phyloP scores from a whole-genome alignment of 2,113 vertebrate genomes.

The Gavialis gangeticus region DNA sequence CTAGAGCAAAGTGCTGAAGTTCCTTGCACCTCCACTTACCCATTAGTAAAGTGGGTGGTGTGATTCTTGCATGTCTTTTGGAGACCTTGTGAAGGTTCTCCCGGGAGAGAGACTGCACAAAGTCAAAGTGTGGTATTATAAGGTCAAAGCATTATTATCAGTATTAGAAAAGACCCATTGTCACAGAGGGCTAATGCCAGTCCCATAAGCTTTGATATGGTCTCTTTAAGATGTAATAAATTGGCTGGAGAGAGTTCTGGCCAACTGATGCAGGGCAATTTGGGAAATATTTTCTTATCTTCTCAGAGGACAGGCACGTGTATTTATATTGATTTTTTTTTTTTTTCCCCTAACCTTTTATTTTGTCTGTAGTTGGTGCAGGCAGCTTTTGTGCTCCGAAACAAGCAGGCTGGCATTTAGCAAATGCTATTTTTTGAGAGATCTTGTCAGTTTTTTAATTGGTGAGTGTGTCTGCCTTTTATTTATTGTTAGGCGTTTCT shows the following conservation, averaged over 20 bases:
- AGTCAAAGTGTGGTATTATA: background rate
- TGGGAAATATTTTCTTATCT: background rate
- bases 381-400: conserved; percentile 55
- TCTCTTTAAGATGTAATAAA: background rate
- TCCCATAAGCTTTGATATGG: background rate
- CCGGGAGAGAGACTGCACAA: background rate
- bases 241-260: background rate
- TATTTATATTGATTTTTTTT: conserved; percentile 54
- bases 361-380: conserved; percentile 52
- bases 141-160: background rate
- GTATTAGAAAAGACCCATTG: background rate
- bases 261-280: conserved; percentile 7
- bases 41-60: accelerated
- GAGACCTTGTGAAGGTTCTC: background rate
- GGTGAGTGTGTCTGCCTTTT: conserved; percentile 67
- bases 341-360: conserved; percentile 59
- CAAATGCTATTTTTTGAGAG: conserved; percentile 56
- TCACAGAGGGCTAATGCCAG: background rate
- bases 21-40: background rate
- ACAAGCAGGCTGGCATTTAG: conserved; percentile 70
- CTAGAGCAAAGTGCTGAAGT: accelerated
- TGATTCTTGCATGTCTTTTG: accelerated
- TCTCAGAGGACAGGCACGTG: background rate
- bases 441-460: conserved; percentile 80
- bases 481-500: conserved; percentile 65